Percentiles rank a stretch among this genome's conserved stretches.
phyloP scores from a whole-genome alignment of 2,113 vertebrate species.

The Corythornis vintsioides region DNA sequence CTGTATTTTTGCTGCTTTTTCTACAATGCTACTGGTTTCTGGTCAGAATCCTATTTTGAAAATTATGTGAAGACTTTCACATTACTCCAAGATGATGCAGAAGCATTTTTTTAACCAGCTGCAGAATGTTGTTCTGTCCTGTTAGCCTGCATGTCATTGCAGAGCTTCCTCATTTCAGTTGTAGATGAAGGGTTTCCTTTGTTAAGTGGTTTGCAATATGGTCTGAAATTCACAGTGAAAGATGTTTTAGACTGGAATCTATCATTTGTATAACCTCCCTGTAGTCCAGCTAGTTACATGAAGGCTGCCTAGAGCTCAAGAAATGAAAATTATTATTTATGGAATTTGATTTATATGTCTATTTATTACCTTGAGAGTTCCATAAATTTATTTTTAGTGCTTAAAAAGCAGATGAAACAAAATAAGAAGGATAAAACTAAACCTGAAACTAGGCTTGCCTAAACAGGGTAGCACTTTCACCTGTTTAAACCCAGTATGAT shows the following conservation, averaged over 20 bases:
- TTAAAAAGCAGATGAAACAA: background rate
- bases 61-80: background rate
- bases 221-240: background rate
- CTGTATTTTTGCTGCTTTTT: background rate
- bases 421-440: background rate
- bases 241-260: background rate
- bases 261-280: background rate
- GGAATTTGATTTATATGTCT: background rate
- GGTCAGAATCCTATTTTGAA: background rate
- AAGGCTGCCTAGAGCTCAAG: background rate
- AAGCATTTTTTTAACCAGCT: background rate
- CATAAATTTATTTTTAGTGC: background rate
- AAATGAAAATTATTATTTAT: background rate
- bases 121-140: background rate
- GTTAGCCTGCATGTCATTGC: background rate
- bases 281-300: background rate
- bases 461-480: background rate
- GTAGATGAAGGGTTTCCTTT: background rate
- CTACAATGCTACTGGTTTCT: background rate
- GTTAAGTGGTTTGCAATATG: background rate
- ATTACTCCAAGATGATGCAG: background rate
- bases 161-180: background rate
- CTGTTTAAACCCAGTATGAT: background rate
- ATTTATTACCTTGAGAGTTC: background rate
- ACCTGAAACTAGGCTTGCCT: background rate